Evolutionary conservation across 2,888 invertebrate species (phyloP).

Genomic region (Pristionchus entomophagus): DNA sequence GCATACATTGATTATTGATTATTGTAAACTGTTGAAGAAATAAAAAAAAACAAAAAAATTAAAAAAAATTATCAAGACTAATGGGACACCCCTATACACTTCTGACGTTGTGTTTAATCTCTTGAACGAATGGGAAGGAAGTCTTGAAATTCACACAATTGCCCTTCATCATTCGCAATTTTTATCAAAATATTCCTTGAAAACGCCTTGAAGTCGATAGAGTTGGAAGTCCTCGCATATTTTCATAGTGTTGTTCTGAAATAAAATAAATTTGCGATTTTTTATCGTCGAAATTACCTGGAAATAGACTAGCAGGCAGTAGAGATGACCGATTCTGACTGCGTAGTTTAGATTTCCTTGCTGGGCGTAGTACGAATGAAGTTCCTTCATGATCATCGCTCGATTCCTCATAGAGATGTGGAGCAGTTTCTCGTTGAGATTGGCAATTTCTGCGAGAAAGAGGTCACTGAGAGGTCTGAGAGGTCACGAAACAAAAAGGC

Average conservation of each 20-base stretch:
- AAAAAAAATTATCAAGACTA: no score
- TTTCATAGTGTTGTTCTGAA: not conserved
- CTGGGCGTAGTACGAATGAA: not conserved
- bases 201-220: not conserved
- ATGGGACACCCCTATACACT: no score
- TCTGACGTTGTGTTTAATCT: no score
- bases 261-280: no score
- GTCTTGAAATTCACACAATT: no score
- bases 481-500: no score
- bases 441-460: not conserved
- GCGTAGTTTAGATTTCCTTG: not conserved
- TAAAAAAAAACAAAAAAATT: no score
- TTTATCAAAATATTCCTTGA: constrained; percentile 14
- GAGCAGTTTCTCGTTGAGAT: not conserved
- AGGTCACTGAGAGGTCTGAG: no score
- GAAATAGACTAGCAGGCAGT: not conserved
- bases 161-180: not conserved
- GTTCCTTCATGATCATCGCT: not conserved
- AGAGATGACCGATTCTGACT: not conserved
- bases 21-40: no score
- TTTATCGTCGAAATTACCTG: no score
- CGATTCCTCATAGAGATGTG: not conserved
- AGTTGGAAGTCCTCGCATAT: not conserved
- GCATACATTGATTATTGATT: no score
- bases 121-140: no score